Conservation (phyloP, 2,888 invertebrate species). For the Morinoia aosen region DNA sequence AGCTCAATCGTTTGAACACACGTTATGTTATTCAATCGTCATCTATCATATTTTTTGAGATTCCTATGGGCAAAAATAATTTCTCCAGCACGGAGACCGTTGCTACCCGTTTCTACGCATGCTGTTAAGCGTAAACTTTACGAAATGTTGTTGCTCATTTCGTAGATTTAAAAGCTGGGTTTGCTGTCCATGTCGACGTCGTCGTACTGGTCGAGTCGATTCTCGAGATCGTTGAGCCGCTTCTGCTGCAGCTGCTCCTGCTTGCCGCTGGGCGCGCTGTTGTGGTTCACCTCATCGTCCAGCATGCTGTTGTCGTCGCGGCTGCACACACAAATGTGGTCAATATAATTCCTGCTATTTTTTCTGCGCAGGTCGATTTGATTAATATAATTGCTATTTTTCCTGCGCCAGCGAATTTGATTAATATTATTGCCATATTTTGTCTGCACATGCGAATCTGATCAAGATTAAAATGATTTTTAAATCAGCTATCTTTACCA, state of each 20-base stretch:
- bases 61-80: not conserved
- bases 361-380: too few species aligned
- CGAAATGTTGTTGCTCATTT: not conserved
- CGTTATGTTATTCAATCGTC: not conserved
- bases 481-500: too few species aligned
- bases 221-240: slow-evolving; percentile 35
- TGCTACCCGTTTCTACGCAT: too few species aligned
- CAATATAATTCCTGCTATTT: too few species aligned
- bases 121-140: not conserved
- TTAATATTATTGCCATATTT: too few species aligned
- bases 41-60: not conserved
- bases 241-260: slow-evolving; percentile 40
- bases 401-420: too few species aligned
- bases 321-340: not conserved
- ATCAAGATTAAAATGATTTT: too few species aligned
- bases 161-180: not conserved
- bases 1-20: not conserved
- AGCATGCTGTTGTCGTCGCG: slow-evolving; percentile 14
- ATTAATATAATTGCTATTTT: too few species aligned
- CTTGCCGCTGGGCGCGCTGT: not conserved
- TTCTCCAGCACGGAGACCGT: not conserved
- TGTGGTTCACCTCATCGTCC: slow-evolving; percentile 35
- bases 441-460: too few species aligned
- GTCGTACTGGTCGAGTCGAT: slow-evolving; percentile 45
- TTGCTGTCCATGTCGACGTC: slow-evolving; percentile 26